A percentile compares a stretch with the other conserved stretches of the same genome.
phyloP scores from a whole-genome alignment of 2,113 vertebrate species.

The Pristiophorus japonicus region DNA sequence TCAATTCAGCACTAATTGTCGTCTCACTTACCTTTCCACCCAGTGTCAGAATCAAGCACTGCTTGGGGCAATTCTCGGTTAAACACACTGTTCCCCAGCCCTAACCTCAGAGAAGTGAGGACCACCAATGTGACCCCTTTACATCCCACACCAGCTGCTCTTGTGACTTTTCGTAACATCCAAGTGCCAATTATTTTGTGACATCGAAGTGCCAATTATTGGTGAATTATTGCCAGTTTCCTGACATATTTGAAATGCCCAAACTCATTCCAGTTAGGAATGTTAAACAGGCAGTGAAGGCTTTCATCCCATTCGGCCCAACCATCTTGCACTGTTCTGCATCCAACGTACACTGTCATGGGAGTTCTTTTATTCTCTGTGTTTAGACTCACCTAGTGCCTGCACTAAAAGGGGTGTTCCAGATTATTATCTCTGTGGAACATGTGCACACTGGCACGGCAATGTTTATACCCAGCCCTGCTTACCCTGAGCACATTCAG shows the following conservation, averaged over 20 bases:
- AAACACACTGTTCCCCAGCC: neutral
- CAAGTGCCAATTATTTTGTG: neutral
- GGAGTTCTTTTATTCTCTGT: neutral
- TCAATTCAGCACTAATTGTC: neutral
- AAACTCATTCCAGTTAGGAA: neutral
- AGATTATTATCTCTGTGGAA: no score
- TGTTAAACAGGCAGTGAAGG: neutral
- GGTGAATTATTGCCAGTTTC: neutral
- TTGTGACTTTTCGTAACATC: neutral
- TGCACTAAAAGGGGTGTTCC: no score
- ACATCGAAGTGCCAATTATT: neutral
- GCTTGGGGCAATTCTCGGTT: neutral
- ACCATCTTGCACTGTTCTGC: neutral
- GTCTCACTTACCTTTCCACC: neutral
- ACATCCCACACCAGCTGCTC: neutral
- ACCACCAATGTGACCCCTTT: neutral
- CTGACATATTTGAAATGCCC: neutral
- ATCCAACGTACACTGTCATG: neutral
- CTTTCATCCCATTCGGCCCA: neutral
- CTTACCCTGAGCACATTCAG: neutral
- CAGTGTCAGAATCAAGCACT: neutral
- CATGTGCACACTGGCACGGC: neutral
- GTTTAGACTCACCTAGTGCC: no score
- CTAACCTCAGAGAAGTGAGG: neutral
- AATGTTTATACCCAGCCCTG: neutral